These are phyloP conservation scores for Crenuchus spilurus DNA, from an alignment of 2,797 vertebrate species.

Conservation along the genomic window DNA sequence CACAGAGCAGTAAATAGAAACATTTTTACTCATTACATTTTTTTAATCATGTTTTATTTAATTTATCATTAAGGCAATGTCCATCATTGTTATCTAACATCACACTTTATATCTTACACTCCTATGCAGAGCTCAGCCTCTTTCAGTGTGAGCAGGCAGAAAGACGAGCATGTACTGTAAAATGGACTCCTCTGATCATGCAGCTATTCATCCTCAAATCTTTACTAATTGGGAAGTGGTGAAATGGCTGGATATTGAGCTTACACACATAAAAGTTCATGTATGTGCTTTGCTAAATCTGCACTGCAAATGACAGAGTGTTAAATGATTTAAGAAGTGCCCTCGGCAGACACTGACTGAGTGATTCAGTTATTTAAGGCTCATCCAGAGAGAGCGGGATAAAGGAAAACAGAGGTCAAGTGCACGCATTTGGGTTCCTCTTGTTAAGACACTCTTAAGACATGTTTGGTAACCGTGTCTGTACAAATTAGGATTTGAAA, in stretches of 20 bases:
- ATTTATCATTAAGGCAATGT: no score
- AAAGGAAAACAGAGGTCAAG: not conserved
- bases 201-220: not conserved
- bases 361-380: conserved; percentile 16
- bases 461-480: conserved; percentile 5
- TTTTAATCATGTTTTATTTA: no score
- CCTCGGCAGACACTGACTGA: not conserved
- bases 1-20: no score
- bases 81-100: no score
- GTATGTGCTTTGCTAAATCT: conserved; percentile 6
- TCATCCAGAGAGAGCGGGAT: not conserved
- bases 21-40: no score
- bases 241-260: not conserved
- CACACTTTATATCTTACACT: no score
- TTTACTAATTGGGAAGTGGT: not conserved
- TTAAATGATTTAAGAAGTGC: not conserved
- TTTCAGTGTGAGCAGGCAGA: no score
- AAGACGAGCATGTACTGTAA: no score
- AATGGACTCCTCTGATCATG: no score
- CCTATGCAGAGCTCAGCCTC: no score
- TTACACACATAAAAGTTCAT: not conserved
- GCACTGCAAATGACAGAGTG: not conserved
- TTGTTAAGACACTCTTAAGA: not conserved
- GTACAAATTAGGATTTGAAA: not conserved
- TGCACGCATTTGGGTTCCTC: not conserved